Base-by-base conservation (phyloP, 2,797 vertebrate genomes). In the Oreochromis grahami region DNA sequence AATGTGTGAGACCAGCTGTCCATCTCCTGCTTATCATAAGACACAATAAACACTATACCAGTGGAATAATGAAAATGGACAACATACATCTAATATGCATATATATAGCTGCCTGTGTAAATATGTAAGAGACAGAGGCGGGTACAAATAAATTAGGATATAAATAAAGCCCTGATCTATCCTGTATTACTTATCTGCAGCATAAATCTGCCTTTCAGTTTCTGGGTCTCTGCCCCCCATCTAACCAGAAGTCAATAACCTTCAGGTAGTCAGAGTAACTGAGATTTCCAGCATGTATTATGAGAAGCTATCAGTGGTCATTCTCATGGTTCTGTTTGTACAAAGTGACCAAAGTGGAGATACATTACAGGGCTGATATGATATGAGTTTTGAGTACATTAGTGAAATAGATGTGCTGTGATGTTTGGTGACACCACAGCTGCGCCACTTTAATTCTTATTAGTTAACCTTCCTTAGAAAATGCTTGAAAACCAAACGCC, bases 21-120 rank as follows among this genome's bases (percentile, higher is more conserved):
- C 80, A 68, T 87, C 70, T 81, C 38, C 84, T 81, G 80, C 77
- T 84, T 88, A 41, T 88, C 86, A 95, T 92, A 94, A 94, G 80
- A 89, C 81, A 81, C 89, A 76, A 70, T 84, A 89, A 89, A 91
- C 78, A 89, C 79, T 91, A 86, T 87, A 70, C 91, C 86, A 82
- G 80, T 79, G 72, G 83, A 91, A 93, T 91, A 92, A 93, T 88
- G 82, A 93, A 86, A 83, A 84, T 86, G 86, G 86, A 26, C 78
- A 52, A 84, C 84, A 88, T 86, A 79, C 85, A 90, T 84, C 85
- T 90, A 86, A 93, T 92, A 92, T 90, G 53, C 89, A 91, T 92
- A 87, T 85, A 93, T 91, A 91, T 90, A 79, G 85, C 56, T 4
- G 53, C 36, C 76, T 63, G 85, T 87, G 86, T 88, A 87, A 87